phyloP scores from a whole-genome alignment of 2,113 vertebrate species.

The Burhinus bistriatus region DNA sequence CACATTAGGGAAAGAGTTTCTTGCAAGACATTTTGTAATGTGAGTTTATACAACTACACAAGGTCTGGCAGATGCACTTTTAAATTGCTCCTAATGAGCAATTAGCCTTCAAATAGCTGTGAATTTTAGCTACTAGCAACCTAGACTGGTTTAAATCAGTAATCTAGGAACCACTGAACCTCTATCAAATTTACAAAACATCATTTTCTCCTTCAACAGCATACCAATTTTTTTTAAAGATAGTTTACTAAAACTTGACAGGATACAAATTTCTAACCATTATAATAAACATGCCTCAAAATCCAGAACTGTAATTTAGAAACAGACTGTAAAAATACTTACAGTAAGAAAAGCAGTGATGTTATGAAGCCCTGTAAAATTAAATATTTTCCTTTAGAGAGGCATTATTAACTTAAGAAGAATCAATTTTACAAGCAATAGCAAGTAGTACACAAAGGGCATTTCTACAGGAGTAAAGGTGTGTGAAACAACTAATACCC shows the following conservation, averaged over 20 bases:
- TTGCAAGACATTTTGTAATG: not conserved
- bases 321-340: slow-evolving; percentile 44
- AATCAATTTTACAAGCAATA: not conserved
- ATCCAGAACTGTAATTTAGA: not conserved
- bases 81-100: not conserved
- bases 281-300: not conserved
- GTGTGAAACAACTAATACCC: not conserved
- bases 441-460: not conserved
- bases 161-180: not conserved
- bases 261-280: not conserved
- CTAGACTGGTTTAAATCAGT: not conserved
- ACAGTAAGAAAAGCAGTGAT: slow-evolving; percentile 49
- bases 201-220: not conserved
- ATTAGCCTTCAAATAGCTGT: not conserved
- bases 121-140: not conserved
- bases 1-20: not conserved
- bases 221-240: not conserved
- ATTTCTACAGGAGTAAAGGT: not conserved
- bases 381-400: slow-evolving; percentile 6
- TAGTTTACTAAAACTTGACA: not conserved
- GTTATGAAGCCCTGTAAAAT: slow-evolving; percentile 53
- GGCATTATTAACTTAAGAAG: not conserved
- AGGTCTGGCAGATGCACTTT: not conserved
- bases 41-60: not conserved
- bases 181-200: not conserved